phyloP scores from a whole-genome alignment of 2,113 vertebrate species.

The Cebus imitator region DNA sequence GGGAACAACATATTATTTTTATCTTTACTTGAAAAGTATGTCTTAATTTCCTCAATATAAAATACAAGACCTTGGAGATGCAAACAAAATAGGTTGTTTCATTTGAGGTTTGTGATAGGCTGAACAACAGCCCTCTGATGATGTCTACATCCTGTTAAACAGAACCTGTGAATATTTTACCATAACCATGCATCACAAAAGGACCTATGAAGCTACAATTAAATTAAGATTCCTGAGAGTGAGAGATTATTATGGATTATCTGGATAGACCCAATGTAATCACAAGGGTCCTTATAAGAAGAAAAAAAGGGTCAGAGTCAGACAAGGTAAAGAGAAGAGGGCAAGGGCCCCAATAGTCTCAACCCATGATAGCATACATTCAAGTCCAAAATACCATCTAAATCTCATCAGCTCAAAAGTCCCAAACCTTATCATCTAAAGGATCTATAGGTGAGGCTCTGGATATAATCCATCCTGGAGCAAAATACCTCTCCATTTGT shows the following conservation, averaged over 20 bases:
- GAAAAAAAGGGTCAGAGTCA: neutral
- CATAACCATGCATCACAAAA: neutral
- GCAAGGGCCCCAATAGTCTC: neutral
- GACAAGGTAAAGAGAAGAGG: neutral
- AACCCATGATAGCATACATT: neutral
- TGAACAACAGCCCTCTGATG: neutral
- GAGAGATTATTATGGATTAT: neutral
- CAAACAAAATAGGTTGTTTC: neutral
- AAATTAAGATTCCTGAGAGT: neutral
- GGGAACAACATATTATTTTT: too few species aligned
- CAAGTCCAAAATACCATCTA: neutral
- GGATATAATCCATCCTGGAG: neutral
- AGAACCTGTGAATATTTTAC: neutral
- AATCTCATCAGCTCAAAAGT: neutral
- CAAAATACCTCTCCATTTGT: neutral
- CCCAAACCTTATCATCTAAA: neutral
- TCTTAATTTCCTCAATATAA: slow-evolving; percentile 21
- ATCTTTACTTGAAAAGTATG: slow-evolving; percentile 30
- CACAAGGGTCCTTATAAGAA: neutral
- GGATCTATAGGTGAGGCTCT: neutral
- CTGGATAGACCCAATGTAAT: neutral
- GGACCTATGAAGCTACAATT: neutral
- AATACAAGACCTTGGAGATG: neutral
- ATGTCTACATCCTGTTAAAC: neutral
- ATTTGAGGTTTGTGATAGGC: neutral